Conservation (phyloP, 2,113 vertebrate genomes). For the Merops nubicus region DNA sequence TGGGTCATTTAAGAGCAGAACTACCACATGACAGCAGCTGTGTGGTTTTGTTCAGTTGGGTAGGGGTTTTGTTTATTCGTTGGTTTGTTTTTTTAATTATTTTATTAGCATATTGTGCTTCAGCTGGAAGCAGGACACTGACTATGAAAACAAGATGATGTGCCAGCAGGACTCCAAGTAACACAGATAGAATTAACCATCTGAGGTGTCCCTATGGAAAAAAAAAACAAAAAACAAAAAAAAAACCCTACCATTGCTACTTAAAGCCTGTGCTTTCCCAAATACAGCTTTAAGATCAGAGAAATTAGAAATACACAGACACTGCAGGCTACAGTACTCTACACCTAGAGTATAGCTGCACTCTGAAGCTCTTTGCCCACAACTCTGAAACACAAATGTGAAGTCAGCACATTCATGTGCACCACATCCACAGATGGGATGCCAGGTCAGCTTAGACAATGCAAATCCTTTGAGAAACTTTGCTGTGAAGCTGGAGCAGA, state of each 20-base stretch:
- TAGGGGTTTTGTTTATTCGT: too few relatives aligned
- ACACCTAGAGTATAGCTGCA: neutral
- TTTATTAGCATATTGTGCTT: neutral
- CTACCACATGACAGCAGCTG: neutral
- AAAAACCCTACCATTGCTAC: neutral
- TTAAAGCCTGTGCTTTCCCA: neutral
- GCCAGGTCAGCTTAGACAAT: neutral
- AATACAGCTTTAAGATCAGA: neutral
- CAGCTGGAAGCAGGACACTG: constrained; percentile 2
- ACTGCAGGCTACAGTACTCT: neutral
- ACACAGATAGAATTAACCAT: neutral
- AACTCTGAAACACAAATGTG: neutral
- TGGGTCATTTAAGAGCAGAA: neutral
- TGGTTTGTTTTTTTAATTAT: neutral
- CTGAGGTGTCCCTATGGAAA: neutral
- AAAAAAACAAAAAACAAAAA: too few relatives aligned
- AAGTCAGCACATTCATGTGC: neutral
- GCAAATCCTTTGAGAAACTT: neutral
- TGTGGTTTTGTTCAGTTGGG: neutral
- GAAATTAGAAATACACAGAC: neutral
- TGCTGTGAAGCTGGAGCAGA: too few relatives aligned
- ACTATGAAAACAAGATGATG: neutral
- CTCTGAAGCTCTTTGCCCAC: neutral
- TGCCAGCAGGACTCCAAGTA: neutral
- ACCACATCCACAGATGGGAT: neutral